Evolutionary conservation across 2,113 vertebrate species (phyloP), one percentile per base, ranked within the genome.

Genomic region (Corythornis madagascariensis): DNA sequence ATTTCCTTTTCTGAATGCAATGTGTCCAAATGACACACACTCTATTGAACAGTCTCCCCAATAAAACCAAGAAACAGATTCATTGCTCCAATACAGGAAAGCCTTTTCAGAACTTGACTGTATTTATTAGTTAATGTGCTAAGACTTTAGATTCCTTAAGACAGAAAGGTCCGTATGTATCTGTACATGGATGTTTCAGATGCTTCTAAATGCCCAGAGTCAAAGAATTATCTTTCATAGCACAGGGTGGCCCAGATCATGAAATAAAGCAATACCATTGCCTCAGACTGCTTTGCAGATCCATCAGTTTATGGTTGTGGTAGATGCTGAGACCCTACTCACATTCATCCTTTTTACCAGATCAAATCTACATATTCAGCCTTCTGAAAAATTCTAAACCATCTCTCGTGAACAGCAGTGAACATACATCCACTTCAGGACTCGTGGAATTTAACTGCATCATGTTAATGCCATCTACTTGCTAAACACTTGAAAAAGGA

Each of bases 401-500:
- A 69, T 31, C 38, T 91, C 45, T 57, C 42, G 26, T 40, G 52
- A 89, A 45, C 20, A 78, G 40, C 57, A 85, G 66, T 63, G 65
- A 57, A 78, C 38, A 42, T 11, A 12, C 6, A n/a, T n/a, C 52
- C 79, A 38, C 75, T 75, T 75, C 71, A 85, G 74, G 35, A 77
- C 45, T 69, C 7, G 0, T 6, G 21, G 59, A 89, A 76, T 56
- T 77, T 79, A 81, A 87, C 16, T 45, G 59, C 22, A 42, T 50
- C 16, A 2, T 18, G 42, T 59, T 82, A 89, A 91, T 69, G 66
- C 67, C 38, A 80, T n/a, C 18, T 64, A 20, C 48, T 53, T 72
- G 64, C 45, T 73, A 70, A 87, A 93, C 47, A 85, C 29, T 60
- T 95, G 79, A 88, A 48, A 86, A 89, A 81, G 53, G 71, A 93